Evolutionary conservation across 2,113 vertebrate genomes (phyloP).

Genomic region (Orcinus orca): DNA sequence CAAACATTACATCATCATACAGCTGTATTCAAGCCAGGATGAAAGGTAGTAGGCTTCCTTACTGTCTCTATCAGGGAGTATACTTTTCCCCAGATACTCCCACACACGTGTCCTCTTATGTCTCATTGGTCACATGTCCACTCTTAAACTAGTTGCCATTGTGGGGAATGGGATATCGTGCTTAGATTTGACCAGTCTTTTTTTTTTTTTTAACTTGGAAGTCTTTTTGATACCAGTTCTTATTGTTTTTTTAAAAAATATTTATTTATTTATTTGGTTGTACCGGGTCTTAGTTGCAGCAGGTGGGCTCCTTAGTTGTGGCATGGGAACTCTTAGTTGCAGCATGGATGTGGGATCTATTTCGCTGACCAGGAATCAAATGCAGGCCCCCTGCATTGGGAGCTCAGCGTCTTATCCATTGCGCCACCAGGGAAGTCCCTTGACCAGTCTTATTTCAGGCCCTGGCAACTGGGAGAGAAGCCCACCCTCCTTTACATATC

Average conservation of each 20-base stretch:
- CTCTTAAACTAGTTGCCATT: neutral
- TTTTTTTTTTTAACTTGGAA: too few species aligned
- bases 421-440: neutral
- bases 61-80: neutral
- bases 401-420: too few species aligned
- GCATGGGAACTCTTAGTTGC: too few species aligned
- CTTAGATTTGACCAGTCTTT: neutral
- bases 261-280: too few species aligned
- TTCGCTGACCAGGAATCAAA: too few species aligned
- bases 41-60: neutral
- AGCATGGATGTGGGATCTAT: too few species aligned
- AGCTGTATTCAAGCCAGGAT: neutral
- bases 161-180: neutral
- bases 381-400: too few species aligned
- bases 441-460: neutral
- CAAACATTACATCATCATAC: neutral
- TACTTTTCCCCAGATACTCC: neutral
- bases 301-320: too few species aligned
- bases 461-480: neutral
- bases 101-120: neutral
- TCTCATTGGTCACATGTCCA: neutral
- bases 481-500: neutral
- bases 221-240: too few species aligned
- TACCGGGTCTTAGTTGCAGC: too few species aligned
- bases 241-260: too few species aligned